Evolutionary conservation across 2,797 vertebrate genomes (phyloP).

Genomic region (Emys orbicularis): DNA sequence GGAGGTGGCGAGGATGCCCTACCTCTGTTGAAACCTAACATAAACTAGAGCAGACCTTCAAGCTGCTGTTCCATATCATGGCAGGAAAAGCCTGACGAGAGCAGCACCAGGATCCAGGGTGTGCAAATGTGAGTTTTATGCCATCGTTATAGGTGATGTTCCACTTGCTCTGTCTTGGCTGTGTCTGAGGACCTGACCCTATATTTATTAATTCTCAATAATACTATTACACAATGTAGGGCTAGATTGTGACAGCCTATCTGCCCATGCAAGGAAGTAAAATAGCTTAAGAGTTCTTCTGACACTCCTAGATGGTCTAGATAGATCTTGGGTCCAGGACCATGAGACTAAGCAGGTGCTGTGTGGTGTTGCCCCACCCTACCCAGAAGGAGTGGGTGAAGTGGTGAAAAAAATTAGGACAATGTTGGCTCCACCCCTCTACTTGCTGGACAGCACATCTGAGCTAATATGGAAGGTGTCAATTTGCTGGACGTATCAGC

Average conservation of each 20-base stretch:
- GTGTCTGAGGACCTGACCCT: fast-evolving
- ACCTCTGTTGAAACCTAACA: not conserved
- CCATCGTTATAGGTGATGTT: not conserved
- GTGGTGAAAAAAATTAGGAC: no score
- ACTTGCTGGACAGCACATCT: not conserved
- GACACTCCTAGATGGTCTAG: no score
- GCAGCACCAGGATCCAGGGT: not conserved
- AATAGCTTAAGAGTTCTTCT: fast-evolving
- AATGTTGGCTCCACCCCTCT: no score
- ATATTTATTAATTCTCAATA: no score
- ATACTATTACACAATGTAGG: fast-evolving
- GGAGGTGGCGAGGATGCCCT: not conserved
- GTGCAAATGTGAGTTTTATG: not conserved
- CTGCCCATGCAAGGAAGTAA: not conserved
- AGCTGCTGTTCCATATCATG: fast-evolving
- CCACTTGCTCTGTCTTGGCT: not conserved
- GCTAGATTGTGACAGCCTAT: fast-evolving
- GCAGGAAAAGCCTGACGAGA: not conserved
- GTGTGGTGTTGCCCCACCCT: no score
- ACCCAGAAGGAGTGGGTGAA: no score
- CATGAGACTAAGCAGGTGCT: no score
- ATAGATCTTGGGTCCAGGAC: not conserved
- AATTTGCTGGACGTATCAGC: not conserved
- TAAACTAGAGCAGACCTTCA: not conserved
- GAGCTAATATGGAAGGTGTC: not conserved